Base-by-base conservation (phyloP, 2,888 invertebrate genomes). In the Loripinus fragilis region DNA sequence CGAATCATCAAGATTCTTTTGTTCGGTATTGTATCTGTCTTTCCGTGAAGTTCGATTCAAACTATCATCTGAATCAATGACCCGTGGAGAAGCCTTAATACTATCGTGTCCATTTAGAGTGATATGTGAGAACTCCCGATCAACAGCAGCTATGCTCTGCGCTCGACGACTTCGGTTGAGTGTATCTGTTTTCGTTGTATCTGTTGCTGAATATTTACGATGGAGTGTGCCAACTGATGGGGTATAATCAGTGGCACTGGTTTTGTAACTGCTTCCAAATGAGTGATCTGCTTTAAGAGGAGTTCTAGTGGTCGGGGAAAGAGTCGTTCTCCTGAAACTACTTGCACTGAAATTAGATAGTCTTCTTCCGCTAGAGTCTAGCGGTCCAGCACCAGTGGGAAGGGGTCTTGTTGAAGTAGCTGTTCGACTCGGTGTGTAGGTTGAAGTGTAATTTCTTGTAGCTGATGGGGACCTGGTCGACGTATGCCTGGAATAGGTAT, bases 311-410 rank as follows among this genome's bases (percentile, higher is more conserved):
- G 80, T 80, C 30, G 77, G 68, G 28, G 75, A 80, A 60, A 73
- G 42, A 60, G 41, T 74, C 38, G 71, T 67, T 48, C 78, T 78
- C 33, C 66, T 80, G 38, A 80, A 65, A 79, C 69, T 45, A 66
- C 60, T 30, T n/a, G 65, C n/a, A 42, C 60, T 60, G 35, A 52
- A 65, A 48, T 69, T 76, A 17, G 65, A 75, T n/a, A 89, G 71
- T 65, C 85, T 89, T 68, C 80, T 82, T 30, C 91, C 89, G 33
- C 38, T 68, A 5, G 80, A 23, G 78, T 90, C 90, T 55, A 91
- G 73, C 2, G 91, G 91, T 10, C 91, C 91, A 42, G 89, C 87
- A 0, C 90, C 89, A 65, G 71, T 28, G 2, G 90, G 90, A 41
- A 90, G 74, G 64, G 88, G 84, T 41, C 90, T 71, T 12, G 78